Conservation (phyloP, 2,113 vertebrate genomes). For the Uria lomvia region DNA sequence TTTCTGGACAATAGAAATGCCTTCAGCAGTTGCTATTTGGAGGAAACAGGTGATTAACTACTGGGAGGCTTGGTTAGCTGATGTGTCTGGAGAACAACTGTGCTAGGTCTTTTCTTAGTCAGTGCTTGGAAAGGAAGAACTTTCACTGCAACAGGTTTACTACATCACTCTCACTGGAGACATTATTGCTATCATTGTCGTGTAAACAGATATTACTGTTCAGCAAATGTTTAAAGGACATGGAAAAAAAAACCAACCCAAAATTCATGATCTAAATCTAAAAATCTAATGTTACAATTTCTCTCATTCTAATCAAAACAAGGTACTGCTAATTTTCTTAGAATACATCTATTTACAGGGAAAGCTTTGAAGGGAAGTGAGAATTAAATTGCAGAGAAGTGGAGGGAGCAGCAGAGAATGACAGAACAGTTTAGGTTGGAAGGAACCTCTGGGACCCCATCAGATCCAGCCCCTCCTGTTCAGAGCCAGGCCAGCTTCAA, state of each 20-base stretch:
- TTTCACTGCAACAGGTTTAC: not conserved
- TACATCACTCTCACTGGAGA: not conserved
- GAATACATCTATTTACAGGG: not conserved
- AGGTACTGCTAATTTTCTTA: not conserved
- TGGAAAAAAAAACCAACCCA: not conserved
- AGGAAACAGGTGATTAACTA: not conserved
- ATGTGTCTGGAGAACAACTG: not conserved
- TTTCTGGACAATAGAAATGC: not conserved
- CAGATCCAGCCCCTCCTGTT: not conserved
- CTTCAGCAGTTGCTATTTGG: not conserved
- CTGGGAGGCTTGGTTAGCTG: not conserved
- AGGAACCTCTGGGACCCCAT: not conserved
- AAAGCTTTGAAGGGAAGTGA: not conserved
- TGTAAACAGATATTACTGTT: not conserved
- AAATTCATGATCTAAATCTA: rapidly evolving
- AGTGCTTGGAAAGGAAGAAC: not conserved
- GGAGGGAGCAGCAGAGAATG: not conserved
- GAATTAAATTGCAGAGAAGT: not conserved
- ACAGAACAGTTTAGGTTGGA: not conserved
- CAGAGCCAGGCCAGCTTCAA: not conserved
- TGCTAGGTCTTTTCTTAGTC: not conserved
- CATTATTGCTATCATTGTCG: not conserved
- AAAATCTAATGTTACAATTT: not conserved
- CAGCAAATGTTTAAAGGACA: not conserved
- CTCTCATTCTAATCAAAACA: not conserved